A percentile compares a stretch with the other conserved stretches of the same genome.
Evolutionary conservation across 2,113 vertebrate species (phyloP).

Genomic region (Microtus richardsoni): DNA sequence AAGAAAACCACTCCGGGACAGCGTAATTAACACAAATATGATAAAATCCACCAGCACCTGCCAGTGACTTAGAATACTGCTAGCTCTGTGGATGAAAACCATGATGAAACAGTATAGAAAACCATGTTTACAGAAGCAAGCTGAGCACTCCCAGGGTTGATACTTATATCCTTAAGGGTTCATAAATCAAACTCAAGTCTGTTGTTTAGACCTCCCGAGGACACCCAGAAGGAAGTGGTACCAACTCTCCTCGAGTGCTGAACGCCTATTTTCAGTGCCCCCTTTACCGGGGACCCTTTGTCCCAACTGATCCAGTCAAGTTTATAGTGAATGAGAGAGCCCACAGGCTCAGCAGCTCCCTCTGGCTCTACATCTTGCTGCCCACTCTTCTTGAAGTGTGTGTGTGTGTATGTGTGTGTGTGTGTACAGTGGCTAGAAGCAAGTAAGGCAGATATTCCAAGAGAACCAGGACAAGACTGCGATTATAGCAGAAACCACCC

Average conservation of each 20-base stretch:
- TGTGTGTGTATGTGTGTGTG: too few species aligned
- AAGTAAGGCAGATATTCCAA: background rate
- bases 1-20: background rate
- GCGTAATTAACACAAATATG: background rate
- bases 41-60: background rate
- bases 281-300: background rate
- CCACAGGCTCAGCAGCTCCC: background rate
- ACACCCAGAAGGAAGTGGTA: background rate
- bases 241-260: background rate
- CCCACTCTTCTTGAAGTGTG: background rate
- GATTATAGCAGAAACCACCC: background rate
- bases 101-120: background rate
- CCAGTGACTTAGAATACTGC: slow-evolving; percentile 1
- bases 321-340: background rate
- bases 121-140: background rate
- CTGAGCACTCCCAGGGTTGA: background rate
- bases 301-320: background rate
- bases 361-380: background rate
- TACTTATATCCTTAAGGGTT: background rate
- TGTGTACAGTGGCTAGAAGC: background rate
- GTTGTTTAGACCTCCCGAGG: background rate
- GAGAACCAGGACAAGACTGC: background rate
- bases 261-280: background rate
- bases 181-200: background rate
- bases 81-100: background rate